phyloP scores from a whole-genome alignment of 2,797 vertebrate species.

The Nothura maculosa region DNA sequence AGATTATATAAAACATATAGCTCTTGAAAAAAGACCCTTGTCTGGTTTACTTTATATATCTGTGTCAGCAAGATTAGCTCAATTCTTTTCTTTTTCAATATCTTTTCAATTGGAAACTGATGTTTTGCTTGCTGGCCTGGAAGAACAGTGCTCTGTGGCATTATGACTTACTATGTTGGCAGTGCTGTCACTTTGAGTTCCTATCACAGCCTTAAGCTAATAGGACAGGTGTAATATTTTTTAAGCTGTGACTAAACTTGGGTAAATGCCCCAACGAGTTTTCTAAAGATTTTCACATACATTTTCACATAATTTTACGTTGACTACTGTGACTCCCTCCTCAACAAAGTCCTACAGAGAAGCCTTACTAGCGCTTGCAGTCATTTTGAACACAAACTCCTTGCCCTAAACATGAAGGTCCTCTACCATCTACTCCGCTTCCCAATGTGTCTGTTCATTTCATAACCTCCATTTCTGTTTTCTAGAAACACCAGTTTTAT shows the following conservation, averaged over 20 bases:
- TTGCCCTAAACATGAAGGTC: neutral
- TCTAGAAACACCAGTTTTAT: neutral
- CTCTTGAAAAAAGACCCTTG: neutral
- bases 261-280: conserved; percentile 24
- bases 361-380: neutral
- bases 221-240: neutral
- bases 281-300: neutral
- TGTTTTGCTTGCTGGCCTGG: conserved; percentile 12
- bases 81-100: neutral
- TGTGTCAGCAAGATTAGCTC: neutral
- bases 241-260: conserved; percentile 30
- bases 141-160: conserved; percentile 14
- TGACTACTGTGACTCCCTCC: neutral
- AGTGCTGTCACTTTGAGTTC: conserved; percentile 18
- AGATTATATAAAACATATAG: neutral
- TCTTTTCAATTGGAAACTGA: conserved; percentile 11
- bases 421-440: neutral
- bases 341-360: neutral
- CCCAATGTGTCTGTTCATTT: neutral
- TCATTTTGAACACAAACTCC: neutral
- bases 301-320: conserved; percentile 31
- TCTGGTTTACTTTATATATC: neutral
- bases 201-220: conserved; percentile 45
- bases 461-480: neutral
- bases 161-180: conserved; percentile 35